Base-by-base conservation (phyloP, 1,140 invertebrate genomes). In the Pentalonia nigronervosa region DNA sequence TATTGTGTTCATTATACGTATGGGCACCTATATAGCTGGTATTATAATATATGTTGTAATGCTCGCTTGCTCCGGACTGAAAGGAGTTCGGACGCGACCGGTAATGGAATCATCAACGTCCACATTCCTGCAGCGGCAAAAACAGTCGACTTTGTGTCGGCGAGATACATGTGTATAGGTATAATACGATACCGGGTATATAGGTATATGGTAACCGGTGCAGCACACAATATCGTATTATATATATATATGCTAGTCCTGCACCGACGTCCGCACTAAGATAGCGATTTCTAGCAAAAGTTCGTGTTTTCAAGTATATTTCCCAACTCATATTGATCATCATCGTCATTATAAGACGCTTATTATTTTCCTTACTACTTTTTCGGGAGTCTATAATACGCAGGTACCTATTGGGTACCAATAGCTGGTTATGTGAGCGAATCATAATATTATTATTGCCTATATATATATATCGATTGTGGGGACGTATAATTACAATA, bases 91-190 rank as follows among this genome's bases (percentile, higher is more conserved):
- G 14, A 90, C 88, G 23, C 48, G 48, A 89, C 50, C 21, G 34
- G 50, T 91, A 67, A 67, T 91, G 89, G 56, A 91, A 91, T 91
- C 89, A 91, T 91, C 53, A 76, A 50, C 88, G 48, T 89, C 47
- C n/a, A 67, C 50, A 47, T 91, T 91, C 53, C 56, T 91, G 25
- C 30, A 76, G 30, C 30, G 17, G 30, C 23, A 11, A 1, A 14
- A 25, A 23, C 83, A 25, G 84, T 48, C 84, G 41, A 84, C 83
- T 41, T 84, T 41, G 23, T 84, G 83, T 84, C 23, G 83, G 41
- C 2, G 76, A 76, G 60, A 76, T n/a, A 30, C n/a, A n/a, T 76
- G 30, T n/a, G 17, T 76, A 34, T 76, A 76, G 60, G 41, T 41
- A 41, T 41, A 41, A 41, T 41, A 41, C 41, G 41, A 41, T 41